Evolutionary conservation across 2,113 vertebrate genomes (phyloP).

Genomic region (Protobothrops flavoviridis): DNA sequence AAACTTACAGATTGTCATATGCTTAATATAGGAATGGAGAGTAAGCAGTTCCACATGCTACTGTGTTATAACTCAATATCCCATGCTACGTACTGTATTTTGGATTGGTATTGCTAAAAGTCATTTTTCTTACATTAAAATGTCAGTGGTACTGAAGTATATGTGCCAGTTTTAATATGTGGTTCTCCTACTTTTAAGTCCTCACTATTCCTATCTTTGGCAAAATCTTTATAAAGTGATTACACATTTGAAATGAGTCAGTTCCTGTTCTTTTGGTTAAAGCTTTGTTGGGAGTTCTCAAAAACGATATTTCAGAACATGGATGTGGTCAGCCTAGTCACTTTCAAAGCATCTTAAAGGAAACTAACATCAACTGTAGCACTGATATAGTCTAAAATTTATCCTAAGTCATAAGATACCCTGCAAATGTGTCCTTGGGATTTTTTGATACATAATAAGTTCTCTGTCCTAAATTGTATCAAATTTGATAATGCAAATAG

Average conservation of each 20-base stretch:
- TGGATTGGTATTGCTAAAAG: neutral
- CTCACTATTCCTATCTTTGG: slow-evolving; percentile 55
- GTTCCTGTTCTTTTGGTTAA: slow-evolving; percentile 85
- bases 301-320: slow-evolving; percentile 84
- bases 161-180: neutral
- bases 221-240: slow-evolving; percentile 62
- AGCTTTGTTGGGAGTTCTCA: slow-evolving; percentile 83
- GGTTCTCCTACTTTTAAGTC: slow-evolving; percentile 33
- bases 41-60: neutral
- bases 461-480: neutral
- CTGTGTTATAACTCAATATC: neutral
- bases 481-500: neutral
- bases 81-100: neutral
- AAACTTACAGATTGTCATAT: neutral
- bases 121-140: neutral
- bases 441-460: neutral
- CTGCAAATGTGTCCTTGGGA: neutral
- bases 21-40: neutral
- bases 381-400: slow-evolving; percentile 35
- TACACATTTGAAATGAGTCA: slow-evolving; percentile 85
- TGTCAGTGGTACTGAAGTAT: neutral
- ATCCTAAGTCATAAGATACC: neutral
- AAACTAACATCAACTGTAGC: slow-evolving; percentile 97
- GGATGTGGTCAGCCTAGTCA: slow-evolving; percentile 98
- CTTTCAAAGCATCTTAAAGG: slow-evolving; percentile 95